phyloP scores from a whole-genome alignment of 2,797 vertebrate species.

The Hippopotamyrus pictus region DNA sequence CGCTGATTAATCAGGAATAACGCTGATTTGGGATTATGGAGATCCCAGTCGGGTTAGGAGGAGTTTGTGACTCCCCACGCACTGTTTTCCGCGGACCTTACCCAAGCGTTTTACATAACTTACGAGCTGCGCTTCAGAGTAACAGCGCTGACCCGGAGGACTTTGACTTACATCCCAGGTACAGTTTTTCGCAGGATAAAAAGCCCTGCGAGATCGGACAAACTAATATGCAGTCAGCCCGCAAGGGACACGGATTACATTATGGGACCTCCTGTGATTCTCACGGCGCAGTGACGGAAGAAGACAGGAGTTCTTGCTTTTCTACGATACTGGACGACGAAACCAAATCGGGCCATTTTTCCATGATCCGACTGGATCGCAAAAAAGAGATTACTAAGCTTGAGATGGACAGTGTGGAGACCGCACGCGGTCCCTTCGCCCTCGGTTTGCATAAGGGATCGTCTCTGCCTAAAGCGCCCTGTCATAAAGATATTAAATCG shows the following conservation, averaged over 20 bases:
- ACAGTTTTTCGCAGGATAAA: constrained; percentile 35
- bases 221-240: constrained; percentile 43
- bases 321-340: constrained; percentile 44
- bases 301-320: constrained; percentile 31
- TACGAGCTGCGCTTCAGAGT: constrained; percentile 55
- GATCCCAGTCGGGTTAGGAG: constrained; percentile 65
- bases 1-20: neutral
- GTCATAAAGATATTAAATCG: constrained; percentile 32
- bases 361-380: constrained; percentile 31
- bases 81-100: constrained; percentile 62
- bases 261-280: constrained; percentile 25
- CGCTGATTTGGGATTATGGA: constrained; percentile 51
- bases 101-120: constrained; percentile 61
- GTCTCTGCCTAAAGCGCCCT: constrained; percentile 39
- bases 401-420: constrained; percentile 27
- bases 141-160: constrained; percentile 33
- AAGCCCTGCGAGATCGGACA: constrained; percentile 55
- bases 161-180: constrained; percentile 44
- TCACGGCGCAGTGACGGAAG: constrained; percentile 25
- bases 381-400: constrained; percentile 7
- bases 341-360: constrained; percentile 41
- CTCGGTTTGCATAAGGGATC: constrained; percentile 21
- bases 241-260: constrained; percentile 30
- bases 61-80: constrained; percentile 64
- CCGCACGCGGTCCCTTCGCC: constrained; percentile 31